phyloP scores from a whole-genome alignment of 92 coral and sea anemone genomes.

The Zoanthus sociatus region DNA sequence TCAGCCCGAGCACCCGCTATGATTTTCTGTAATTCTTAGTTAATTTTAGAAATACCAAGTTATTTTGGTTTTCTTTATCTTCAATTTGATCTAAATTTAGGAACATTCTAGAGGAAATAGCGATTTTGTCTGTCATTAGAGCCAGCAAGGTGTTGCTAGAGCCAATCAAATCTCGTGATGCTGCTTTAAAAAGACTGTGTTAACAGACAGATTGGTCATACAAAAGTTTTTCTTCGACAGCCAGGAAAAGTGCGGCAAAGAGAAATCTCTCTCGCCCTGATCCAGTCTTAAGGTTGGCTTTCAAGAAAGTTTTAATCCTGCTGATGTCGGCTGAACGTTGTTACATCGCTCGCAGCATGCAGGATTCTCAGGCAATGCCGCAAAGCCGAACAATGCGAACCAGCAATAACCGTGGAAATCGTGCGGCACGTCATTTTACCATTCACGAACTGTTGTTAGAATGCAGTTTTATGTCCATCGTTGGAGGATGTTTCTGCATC shows the following conservation, averaged over 20 bases:
- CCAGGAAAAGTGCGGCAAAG: background rate
- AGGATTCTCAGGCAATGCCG: background rate
- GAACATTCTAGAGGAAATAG: background rate
- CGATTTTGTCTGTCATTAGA: background rate
- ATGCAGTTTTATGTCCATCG: conserved; percentile 10
- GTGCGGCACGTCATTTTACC: background rate
- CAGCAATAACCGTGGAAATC: background rate
- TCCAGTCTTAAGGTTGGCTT: background rate
- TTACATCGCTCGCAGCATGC: background rate
- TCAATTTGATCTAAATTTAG: background rate
- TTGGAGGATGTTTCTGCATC: background rate
- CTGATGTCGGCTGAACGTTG: background rate
- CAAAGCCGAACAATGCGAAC: background rate
- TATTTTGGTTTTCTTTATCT: background rate
- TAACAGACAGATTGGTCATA: background rate
- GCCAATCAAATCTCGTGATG: background rate
- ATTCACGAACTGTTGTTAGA: background rate
- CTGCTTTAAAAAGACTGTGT: background rate
- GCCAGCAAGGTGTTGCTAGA: background rate
- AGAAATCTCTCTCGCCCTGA: background rate
- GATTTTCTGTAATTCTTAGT: background rate
- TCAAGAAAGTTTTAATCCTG: background rate
- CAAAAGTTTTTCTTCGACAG: background rate
- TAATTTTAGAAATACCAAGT: background rate
- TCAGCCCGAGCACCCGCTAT: background rate